Evolutionary conservation across 2,888 invertebrate species (phyloP).

Genomic region (Leuctra nigra): DNA sequence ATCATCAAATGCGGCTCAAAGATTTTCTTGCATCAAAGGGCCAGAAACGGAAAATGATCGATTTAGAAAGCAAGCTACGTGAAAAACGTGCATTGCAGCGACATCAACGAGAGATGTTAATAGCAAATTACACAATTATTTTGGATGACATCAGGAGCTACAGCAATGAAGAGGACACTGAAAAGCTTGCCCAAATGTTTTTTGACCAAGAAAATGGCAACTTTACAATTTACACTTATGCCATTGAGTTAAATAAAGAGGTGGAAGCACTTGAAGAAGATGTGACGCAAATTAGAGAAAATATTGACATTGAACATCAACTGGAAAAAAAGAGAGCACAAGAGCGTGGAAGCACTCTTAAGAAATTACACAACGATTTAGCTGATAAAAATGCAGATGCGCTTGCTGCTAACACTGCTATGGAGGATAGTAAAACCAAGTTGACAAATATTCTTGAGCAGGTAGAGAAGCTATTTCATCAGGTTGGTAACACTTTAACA

Average conservation of each 20-base stretch:
- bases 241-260: constrained; percentile 41
- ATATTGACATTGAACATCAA: background rate
- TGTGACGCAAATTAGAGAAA: background rate
- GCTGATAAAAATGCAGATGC: background rate
- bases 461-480: background rate
- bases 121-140: constrained; percentile 29
- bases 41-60: constrained; percentile 35
- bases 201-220: constrained; percentile 40
- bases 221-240: constrained; percentile 43
- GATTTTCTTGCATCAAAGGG: constrained; percentile 41
- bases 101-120: background rate
- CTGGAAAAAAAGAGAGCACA: background rate
- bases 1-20: constrained; percentile 39
- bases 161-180: constrained; percentile 37
- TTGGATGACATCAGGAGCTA: constrained; percentile 37
- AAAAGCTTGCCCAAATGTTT: constrained; percentile 37
- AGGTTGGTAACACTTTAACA: too few relatives aligned
- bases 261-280: background rate
- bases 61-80: constrained; percentile 8
- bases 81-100: background rate
- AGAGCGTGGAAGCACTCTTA: background rate
- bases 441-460: background rate
- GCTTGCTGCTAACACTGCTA: background rate
- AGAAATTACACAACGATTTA: background rate
- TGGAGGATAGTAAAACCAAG: background rate